These are phyloP conservation scores for Oscheius sp. DNA, from an alignment of 2,888 invertebrate genomes.

Conservation along the genomic window DNA sequence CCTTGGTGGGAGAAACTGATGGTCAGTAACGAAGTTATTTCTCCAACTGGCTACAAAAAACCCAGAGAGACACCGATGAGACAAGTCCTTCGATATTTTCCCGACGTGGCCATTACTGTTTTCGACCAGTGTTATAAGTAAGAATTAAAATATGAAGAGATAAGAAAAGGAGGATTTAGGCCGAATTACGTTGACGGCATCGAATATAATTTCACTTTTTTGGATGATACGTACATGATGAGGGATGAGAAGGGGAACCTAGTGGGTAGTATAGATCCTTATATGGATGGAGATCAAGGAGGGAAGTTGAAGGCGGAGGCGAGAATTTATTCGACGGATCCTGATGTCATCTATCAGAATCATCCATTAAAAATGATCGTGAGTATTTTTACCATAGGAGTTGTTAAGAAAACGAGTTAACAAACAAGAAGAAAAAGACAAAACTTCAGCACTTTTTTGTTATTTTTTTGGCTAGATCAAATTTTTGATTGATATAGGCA, in stretches of 20 bases:
- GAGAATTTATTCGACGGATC: constrained; percentile 70
- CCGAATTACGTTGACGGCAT: constrained; percentile 49
- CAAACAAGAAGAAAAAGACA: no score
- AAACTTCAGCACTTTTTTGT: no score
- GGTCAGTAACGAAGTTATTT: constrained; percentile 44
- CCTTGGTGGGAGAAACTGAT: constrained; percentile 72
- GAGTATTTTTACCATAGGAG: constrained; percentile 1
- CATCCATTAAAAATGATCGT: constrained; percentile 73
- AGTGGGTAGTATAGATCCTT: constrained; percentile 28
- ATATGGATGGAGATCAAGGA: neutral
- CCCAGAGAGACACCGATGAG: constrained; percentile 72
- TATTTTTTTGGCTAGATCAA: no score
- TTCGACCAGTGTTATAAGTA: constrained; percentile 50
- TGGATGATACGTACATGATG: constrained; percentile 73
- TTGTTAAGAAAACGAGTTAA: neutral
- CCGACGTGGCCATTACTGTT: constrained; percentile 69
- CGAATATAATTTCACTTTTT: constrained; percentile 73
- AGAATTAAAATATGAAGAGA: neutral
- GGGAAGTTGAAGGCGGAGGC: constrained; percentile 60
- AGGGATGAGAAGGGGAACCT: neutral
- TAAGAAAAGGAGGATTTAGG: neutral
- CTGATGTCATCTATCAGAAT: constrained; percentile 71
- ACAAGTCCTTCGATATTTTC: constrained; percentile 73
- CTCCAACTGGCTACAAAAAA: constrained; percentile 26
- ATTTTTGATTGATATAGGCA: no score